These are phyloP conservation scores for Abrostola triplasia DNA, from an alignment of 2,888 invertebrate genomes.

Conservation along the genomic window DNA sequence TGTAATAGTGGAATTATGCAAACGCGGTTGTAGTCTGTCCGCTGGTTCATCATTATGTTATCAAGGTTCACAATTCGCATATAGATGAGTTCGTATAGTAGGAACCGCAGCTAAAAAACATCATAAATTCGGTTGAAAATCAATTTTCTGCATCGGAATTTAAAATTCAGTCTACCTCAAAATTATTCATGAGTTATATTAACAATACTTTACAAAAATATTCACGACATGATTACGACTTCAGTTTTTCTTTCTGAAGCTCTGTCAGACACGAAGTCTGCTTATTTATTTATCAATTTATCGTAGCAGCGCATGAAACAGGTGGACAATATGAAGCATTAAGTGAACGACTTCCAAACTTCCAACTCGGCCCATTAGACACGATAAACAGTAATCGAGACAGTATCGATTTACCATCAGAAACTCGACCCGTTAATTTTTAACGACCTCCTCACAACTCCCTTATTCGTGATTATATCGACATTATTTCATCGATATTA, in stretches of 20 bases:
- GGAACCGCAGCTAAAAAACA: no score
- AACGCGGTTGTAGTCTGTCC: constrained; percentile 23
- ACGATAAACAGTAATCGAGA: constrained; percentile 43
- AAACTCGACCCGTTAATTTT: constrained; percentile 78
- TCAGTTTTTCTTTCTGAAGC: constrained; percentile 3
- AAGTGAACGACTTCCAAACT: constrained; percentile 40
- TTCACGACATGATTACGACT: constrained; percentile 25
- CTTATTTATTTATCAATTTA: constrained; percentile 30
- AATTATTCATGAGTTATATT: no score
- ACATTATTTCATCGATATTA: constrained; percentile 57
- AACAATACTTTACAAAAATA: constrained; percentile 12
- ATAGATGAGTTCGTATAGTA: not conserved
- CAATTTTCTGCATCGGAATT: not conserved
- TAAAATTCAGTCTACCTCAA: not conserved
- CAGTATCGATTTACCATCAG: constrained; percentile 83
- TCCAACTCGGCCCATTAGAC: constrained; percentile 30
- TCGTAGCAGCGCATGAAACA: constrained; percentile 29
- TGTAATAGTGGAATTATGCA: constrained; percentile 47
- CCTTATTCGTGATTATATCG: constrained; percentile 79
- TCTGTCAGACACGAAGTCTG: constrained; percentile 19
- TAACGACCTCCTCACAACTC: constrained; percentile 73
- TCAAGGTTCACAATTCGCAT: constrained; percentile 2
- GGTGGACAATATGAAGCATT: constrained; percentile 45
- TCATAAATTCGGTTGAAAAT: not conserved
- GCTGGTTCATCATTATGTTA: constrained; percentile 13